These are phyloP conservation scores for Ursus arctos DNA, from an alignment of 2,113 vertebrate genomes.

Conservation along the genomic window DNA sequence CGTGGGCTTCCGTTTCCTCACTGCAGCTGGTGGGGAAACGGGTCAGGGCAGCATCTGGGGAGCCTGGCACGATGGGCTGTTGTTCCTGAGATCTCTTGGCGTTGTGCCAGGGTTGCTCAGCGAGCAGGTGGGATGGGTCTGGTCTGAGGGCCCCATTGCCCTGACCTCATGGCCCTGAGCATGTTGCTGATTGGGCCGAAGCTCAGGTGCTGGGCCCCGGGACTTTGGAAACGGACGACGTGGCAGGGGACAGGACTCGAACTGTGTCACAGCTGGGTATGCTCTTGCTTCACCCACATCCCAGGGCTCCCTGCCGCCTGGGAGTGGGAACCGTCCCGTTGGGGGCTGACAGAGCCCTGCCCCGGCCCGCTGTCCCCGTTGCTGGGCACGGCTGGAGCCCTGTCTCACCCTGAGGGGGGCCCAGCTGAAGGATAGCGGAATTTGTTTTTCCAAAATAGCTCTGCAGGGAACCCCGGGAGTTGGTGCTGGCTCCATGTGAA, in stretches of 20 bases:
- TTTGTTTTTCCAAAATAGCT: not conserved
- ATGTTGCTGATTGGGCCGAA: not conserved
- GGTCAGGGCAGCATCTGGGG: not conserved
- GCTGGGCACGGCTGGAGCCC: not conserved
- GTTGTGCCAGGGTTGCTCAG: not conserved
- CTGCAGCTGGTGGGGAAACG: not conserved
- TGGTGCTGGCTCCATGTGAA: not conserved
- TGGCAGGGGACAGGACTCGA: not conserved
- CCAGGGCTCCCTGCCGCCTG: not conserved
- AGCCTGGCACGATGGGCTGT: fast-evolving
- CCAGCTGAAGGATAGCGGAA: fast-evolving
- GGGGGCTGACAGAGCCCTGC: not conserved
- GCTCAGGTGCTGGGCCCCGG: not conserved
- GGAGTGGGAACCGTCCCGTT: not conserved
- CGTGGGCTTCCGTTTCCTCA: not conserved
- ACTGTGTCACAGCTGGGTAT: fast-evolving
- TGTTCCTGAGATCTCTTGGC: not conserved
- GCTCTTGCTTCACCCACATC: not conserved
- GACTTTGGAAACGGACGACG: not conserved
- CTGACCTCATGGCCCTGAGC: not conserved
- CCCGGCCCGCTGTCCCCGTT: not conserved
- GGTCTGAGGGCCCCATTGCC: not conserved
- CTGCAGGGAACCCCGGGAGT: not conserved
- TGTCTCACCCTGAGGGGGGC: not conserved
- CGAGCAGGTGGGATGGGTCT: not conserved